A percentile compares a stretch with the other conserved stretches of the same genome.
Evolutionary conservation across 2,888 invertebrate species (phyloP).

Genomic region (Lochmaea capreae): DNA sequence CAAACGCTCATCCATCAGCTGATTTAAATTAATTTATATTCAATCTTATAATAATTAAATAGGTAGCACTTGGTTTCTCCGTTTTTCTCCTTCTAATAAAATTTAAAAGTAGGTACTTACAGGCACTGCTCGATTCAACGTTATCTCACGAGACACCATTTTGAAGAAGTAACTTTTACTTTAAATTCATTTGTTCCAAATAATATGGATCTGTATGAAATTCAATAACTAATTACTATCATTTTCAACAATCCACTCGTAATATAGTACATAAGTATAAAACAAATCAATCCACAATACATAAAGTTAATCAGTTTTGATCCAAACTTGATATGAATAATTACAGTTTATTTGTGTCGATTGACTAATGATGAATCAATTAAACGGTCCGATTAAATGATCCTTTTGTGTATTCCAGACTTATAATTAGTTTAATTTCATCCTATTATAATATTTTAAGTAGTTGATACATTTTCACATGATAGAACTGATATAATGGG

Average conservation of each 20-base stretch:
- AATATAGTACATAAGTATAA: background rate
- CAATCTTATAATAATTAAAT: too few species aligned
- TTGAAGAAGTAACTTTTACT: too few species aligned
- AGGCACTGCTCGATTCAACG: too few species aligned
- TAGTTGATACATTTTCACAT: background rate
- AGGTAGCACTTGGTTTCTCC: too few species aligned
- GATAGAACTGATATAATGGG: too few species aligned
- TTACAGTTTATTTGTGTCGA: constrained; percentile 1
- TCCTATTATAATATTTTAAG: background rate
- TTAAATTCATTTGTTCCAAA: too few species aligned
- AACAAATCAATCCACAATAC: background rate
- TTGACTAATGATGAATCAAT: background rate
- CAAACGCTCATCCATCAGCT: too few species aligned
- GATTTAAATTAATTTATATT: too few species aligned
- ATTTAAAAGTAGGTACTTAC: too few species aligned
- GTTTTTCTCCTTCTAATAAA: too few species aligned
- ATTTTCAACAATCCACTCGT: background rate
- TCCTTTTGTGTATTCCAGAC: background rate
- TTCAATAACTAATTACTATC: background rate
- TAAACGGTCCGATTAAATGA: background rate
- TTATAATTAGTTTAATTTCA: background rate
- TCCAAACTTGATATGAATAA: background rate
- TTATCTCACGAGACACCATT: too few species aligned
- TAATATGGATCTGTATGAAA: too few species aligned
- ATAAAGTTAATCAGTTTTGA: background rate